Evolutionary conservation across 2,888 invertebrate species (phyloP).

Genomic region (Nomada fucata): DNA sequence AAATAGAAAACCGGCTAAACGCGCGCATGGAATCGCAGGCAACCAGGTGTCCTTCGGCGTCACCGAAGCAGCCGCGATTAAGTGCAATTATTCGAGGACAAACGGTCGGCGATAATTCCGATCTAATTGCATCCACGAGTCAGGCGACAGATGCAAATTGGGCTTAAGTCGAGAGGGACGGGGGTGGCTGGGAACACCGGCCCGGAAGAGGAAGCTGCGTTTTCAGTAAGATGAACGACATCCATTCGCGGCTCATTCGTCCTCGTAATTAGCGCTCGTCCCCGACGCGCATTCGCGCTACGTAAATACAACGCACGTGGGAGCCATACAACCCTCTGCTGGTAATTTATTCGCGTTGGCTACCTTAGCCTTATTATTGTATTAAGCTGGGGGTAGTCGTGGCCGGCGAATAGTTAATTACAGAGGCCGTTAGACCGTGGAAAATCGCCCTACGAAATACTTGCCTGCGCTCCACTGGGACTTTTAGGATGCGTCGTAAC

Average conservation of each 20-base stretch:
- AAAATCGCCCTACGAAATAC: conserved; percentile 26
- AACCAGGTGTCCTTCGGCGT: neutral
- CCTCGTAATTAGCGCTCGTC: conserved; percentile 77
- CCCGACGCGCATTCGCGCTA: conserved; percentile 68
- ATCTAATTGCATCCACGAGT: conserved; percentile 61
- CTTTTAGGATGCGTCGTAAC: no score
- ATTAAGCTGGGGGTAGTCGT: conserved; percentile 70
- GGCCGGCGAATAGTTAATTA: conserved; percentile 71
- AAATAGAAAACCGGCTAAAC: neutral
- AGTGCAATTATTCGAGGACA: conserved; percentile 58
- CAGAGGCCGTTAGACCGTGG: conserved; percentile 32
- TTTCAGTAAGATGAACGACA: conserved; percentile 73
- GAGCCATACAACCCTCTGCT: conserved; percentile 69
- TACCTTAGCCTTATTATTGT: conserved; percentile 78
- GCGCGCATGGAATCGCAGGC: neutral
- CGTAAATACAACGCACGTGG: conserved; percentile 77
- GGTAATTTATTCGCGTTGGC: conserved; percentile 76
- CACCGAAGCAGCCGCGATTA: conserved; percentile 53
- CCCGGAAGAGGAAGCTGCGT: conserved; percentile 67
- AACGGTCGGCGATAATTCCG: conserved; percentile 62
- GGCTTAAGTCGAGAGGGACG: conserved; percentile 58
- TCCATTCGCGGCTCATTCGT: conserved; percentile 77
- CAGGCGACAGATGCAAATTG: conserved; percentile 67
- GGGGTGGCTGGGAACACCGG: conserved; percentile 3
- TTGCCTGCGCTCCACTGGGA: neutral